phyloP scores from a whole-genome alignment of 2,113 vertebrate species.

The Bettongia penicillata region DNA sequence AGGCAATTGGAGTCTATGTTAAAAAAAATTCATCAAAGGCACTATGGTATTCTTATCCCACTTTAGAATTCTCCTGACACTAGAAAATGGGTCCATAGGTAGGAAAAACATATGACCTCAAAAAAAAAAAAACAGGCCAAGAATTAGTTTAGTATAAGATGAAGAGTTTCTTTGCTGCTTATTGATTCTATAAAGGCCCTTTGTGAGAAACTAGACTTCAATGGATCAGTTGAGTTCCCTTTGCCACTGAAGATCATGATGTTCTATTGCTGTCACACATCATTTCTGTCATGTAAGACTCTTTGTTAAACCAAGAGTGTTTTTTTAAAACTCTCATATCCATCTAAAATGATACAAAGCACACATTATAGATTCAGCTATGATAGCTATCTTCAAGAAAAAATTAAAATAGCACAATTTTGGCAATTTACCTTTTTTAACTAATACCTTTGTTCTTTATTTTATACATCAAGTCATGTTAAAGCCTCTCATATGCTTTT shows the following conservation, averaged over 20 bases:
- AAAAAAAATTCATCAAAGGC: background rate
- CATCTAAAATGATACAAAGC: constrained; percentile 56
- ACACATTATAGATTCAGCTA: constrained; percentile 55
- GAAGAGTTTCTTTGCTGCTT: background rate
- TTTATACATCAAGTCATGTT: constrained; percentile 75
- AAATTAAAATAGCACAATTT: constrained; percentile 70
- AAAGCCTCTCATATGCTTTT: constrained; percentile 76
- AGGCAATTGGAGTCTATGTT: background rate
- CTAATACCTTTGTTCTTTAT: constrained; percentile 73
- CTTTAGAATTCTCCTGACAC: background rate
- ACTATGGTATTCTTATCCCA: background rate
- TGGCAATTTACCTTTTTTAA: constrained; percentile 58
- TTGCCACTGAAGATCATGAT: background rate
- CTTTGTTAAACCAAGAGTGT: constrained; percentile 29
- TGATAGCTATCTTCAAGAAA: constrained; percentile 59
- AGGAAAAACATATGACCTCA: constrained; percentile 7
- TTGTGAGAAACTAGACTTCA: constrained; percentile 1
- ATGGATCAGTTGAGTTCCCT: background rate
- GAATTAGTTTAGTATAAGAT: constrained; percentile 17
- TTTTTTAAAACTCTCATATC: background rate
- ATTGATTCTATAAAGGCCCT: background rate
- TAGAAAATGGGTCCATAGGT: background rate
- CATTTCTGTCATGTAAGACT: constrained; percentile 19
- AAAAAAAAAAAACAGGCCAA: background rate
- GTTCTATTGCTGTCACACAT: background rate